phyloP scores from a whole-genome alignment of 2,113 vertebrate genomes.

The Hyperopisus bebe region DNA sequence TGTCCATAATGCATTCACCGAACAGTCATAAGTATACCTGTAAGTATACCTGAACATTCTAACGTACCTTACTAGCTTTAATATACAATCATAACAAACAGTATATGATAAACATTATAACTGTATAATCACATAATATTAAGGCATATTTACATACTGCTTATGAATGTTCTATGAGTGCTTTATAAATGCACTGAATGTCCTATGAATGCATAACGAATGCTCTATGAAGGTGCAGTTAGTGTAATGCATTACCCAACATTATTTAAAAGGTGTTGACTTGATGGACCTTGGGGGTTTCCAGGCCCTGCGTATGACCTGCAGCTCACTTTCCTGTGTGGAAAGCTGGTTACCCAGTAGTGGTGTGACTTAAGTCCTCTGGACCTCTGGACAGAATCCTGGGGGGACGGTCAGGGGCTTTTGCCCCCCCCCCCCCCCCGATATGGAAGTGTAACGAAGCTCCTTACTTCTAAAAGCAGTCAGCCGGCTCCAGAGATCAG shows the following conservation, averaged over 20 bases:
- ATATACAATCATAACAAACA: background rate
- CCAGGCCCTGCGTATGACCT: background rate
- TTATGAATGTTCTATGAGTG: background rate
- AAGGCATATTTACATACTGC: background rate
- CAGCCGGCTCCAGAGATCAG: conserved; percentile 33
- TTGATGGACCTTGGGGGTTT: conserved; percentile 3
- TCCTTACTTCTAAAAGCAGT: conserved; percentile 46
- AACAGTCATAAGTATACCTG: background rate
- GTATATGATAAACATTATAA: background rate
- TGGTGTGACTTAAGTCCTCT: background rate
- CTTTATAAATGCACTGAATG: background rate
- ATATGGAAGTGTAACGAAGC: conserved; percentile 37
- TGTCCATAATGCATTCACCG: background rate
- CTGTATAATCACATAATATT: background rate
- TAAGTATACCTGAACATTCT: background rate
- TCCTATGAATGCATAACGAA: background rate
- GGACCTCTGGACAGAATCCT: conserved; percentile 16
- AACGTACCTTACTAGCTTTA: background rate
- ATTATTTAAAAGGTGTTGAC: conserved; percentile 4
- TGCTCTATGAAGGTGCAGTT: background rate
- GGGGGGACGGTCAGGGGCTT: background rate
- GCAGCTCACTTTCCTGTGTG: background rate
- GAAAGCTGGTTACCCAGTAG: background rate
- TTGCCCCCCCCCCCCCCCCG: conserved; percentile 24
- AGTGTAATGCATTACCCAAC: background rate